These are phyloP conservation scores for Enteromius treurensis DNA, from an alignment of 2,797 vertebrate species.

Conservation along the genomic window DNA sequence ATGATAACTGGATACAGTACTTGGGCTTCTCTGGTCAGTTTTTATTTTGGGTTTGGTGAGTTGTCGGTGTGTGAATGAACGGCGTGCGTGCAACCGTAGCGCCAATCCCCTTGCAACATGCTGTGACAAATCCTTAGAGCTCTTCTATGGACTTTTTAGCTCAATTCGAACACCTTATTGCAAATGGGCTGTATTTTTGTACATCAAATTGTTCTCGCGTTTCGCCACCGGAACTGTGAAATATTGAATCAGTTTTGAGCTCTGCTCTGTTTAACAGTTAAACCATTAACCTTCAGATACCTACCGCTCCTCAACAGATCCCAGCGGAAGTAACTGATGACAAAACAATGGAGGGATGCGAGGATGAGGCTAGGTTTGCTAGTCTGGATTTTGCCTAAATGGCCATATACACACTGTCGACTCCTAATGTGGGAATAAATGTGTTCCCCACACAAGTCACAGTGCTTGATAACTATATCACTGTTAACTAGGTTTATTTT, in stretches of 20 bases:
- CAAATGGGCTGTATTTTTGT: constrained; percentile 6
- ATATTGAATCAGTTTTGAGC: not conserved
- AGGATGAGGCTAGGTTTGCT: not conserved
- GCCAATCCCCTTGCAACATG: not conserved
- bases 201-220: not conserved
- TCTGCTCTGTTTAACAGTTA: not conserved
- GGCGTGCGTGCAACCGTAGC: not conserved
- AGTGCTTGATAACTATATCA: not conserved
- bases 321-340: not conserved
- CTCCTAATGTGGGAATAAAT: not conserved
- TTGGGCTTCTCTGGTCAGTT: not conserved
- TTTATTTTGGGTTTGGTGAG: not conserved
- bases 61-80: not conserved
- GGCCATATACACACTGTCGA: not conserved
- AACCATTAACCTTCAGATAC: not conserved
- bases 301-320: not conserved
- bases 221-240: not conserved
- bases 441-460: not conserved
- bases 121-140: constrained; percentile 10
- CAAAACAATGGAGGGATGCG: not conserved
- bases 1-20: not conserved
- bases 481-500: not conserved
- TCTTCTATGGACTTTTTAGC: constrained; percentile 4
- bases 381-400: not conserved
- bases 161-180: not conserved